Percentiles rank a stretch among this genome's conserved stretches.
Evolutionary conservation across 92 coral and sea anemone species (phyloP).

Genomic region (Epizoanthus rinbou): DNA sequence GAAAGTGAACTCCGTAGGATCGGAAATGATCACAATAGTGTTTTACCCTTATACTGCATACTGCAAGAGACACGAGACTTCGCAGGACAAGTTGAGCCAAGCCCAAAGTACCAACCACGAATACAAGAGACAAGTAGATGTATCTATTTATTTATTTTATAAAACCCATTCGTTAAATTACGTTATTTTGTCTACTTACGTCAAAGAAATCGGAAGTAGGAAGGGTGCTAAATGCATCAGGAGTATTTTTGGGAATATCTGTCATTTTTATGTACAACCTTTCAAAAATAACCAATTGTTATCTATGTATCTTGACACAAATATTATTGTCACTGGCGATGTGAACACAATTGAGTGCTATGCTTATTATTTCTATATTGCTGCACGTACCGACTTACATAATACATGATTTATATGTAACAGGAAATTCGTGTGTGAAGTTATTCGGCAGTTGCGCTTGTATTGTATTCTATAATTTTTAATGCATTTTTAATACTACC

Average conservation of each 20-base stretch:
- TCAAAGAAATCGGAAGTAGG: constrained; percentile 7
- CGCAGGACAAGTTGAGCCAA: too few species aligned
- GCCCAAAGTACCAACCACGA: too few species aligned
- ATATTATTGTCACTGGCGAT: too few species aligned
- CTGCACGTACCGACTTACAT: too few species aligned
- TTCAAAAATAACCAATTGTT: too few species aligned
- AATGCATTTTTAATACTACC: too few species aligned
- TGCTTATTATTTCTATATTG: neutral
- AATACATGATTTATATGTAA: neutral
- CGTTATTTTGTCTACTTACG: constrained; percentile 26
- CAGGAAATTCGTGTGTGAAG: neutral
- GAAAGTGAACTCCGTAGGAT: too few species aligned
- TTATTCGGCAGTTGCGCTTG: too few species aligned
- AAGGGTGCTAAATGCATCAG: neutral
- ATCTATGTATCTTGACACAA: too few species aligned
- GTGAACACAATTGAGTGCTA: too few species aligned
- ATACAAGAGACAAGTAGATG: neutral
- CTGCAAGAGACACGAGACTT: too few species aligned
- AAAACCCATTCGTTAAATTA: neutral
- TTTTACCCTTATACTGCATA: neutral
- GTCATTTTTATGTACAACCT: neutral
- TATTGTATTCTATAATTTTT: too few species aligned
- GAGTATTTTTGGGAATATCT: neutral
- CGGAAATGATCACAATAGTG: neutral
- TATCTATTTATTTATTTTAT: neutral